Conservation (phyloP, 2,113 vertebrate species). For the Halichoeres trimaculatus region DNA sequence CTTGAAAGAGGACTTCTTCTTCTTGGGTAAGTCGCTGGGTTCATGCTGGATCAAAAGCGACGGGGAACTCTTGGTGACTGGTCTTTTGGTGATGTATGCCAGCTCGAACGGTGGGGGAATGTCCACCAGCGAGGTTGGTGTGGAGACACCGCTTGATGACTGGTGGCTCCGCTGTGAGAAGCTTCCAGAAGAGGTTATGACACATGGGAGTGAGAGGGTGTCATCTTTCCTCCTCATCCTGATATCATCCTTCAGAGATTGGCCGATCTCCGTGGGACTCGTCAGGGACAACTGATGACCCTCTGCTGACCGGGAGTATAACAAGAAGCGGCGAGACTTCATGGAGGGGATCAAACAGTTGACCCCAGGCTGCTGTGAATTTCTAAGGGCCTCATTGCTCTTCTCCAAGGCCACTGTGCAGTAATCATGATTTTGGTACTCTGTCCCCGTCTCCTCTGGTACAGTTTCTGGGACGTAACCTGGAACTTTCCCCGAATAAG, state of each 20-base stretch:
- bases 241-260: slow-evolving; percentile 75
- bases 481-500: slow-evolving; percentile 91
- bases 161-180: slow-evolving; percentile 90
- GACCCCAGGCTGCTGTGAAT: slow-evolving; percentile 77
- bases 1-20: slow-evolving; percentile 97
- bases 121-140: slow-evolving; percentile 89
- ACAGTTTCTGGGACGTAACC: slow-evolving; percentile 97
- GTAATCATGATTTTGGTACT: slow-evolving; percentile 82
- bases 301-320: slow-evolving; percentile 91
- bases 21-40: slow-evolving; percentile 87
- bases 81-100: slow-evolving; percentile 94
- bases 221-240: slow-evolving; percentile 88
- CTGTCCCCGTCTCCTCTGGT: slow-evolving; percentile 91
- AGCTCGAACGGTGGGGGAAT: slow-evolving; percentile 98
- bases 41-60: slow-evolving; percentile 92
- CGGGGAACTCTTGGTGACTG: slow-evolving; percentile 96
- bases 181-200: slow-evolving; percentile 91
- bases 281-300: slow-evolving; percentile 85
- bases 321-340: slow-evolving; percentile 88
- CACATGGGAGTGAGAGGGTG: slow-evolving; percentile 88
- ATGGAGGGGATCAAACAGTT: slow-evolving; percentile 78
- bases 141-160: slow-evolving; percentile 88
- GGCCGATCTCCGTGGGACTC: slow-evolving; percentile 80
- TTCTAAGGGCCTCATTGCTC: slow-evolving; percentile 66
- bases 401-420: slow-evolving; percentile 81